Base-by-base conservation (phyloP, 2,113 vertebrate species). In the Physeter macrocephalus region DNA sequence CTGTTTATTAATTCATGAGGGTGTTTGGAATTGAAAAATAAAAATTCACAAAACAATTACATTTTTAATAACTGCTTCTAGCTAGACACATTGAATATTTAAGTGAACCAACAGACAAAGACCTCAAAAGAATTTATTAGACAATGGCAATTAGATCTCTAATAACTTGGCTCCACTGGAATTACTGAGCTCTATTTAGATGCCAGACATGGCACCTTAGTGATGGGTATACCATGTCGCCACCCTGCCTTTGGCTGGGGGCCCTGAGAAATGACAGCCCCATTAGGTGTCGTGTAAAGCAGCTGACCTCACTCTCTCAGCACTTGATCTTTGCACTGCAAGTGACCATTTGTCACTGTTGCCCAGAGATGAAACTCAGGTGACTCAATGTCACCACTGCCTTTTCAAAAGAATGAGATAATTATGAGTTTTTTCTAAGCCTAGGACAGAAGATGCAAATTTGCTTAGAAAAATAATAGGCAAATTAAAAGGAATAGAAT, bases 311-410 rank as follows among this genome's bases (percentile, higher is more conserved):
- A 66, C 92, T 98, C 98, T 98, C 97, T 95, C 57, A 97, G 97
- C 94, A 98, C 97, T 98, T 98, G 98, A 98, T 99, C 98, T 99
- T 96, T 98, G 98, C 97, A 98, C 98, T 96, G 98, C 96, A 97
- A 94, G 97, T 0, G 2, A 97, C 96, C 98, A 98, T 99, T 99
- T 96, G 98, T 99, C 98, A 98, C 69, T 96, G 97, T 98, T 98
- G 93, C 97, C 94, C 74, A 92, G 96, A 97, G 96, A 98, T 97
- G 97, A 97, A 97, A 97, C 97, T 98, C 98, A 98, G 98, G 98
- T 99, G 98, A 98, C 89, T 98, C 96, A 72, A 81, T 95, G 93
- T 90, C 88, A 77, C 66, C 77, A 90, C 75, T 94, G 93, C 36
- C 87, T 98, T 96, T 97, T 86, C 74, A 85, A 91, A 95, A 97